A percentile compares a stretch with the other conserved stretches of the same genome.
Conservation (phyloP, 2,797 vertebrate genomes). For the Melanotaenia parkinsoni region DNA sequence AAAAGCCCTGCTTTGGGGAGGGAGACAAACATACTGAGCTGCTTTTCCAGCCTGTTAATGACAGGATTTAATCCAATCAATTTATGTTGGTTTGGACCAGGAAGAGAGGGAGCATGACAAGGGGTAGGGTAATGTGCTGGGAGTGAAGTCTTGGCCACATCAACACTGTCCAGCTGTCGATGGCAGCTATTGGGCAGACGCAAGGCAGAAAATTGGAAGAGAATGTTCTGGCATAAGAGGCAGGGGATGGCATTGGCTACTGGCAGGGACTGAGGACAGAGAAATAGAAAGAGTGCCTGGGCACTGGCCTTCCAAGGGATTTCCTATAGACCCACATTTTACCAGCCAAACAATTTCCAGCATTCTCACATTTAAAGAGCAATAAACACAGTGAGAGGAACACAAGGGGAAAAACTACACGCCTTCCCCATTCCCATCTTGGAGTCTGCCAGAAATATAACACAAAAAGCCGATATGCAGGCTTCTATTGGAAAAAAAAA, state of each 20-base stretch:
- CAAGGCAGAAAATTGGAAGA: constrained; percentile 82
- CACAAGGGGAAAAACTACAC: constrained; percentile 61
- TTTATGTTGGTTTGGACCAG: constrained; percentile 82
- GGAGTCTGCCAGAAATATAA: constrained; percentile 74
- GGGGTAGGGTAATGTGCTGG: constrained; percentile 80
- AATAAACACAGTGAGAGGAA: constrained; percentile 77
- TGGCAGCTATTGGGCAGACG: constrained; percentile 79
- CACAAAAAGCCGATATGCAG: constrained; percentile 63
- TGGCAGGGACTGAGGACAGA: constrained; percentile 73
- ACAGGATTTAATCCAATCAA: constrained; percentile 86
- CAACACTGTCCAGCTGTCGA: constrained; percentile 82
- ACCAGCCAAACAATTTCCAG: constrained; percentile 74
- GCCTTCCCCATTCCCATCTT: constrained; percentile 62
- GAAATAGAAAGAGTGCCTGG: constrained; percentile 70
- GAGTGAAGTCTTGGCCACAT: constrained; percentile 80
- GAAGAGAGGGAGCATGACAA: constrained; percentile 81
- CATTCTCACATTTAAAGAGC: constrained; percentile 80
- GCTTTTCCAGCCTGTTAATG: constrained; percentile 85
- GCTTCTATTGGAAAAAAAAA: constrained; percentile 59
- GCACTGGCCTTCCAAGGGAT: constrained; percentile 78
- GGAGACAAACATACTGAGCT: constrained; percentile 82
- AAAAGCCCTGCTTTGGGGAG: constrained; percentile 76
- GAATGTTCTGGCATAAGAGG: constrained; percentile 81
- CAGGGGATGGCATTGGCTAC: constrained; percentile 78
- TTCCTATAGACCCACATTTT: constrained; percentile 80